These are phyloP conservation scores for Colletes latitarsis DNA, from an alignment of 1,140 invertebrate genomes.

Conservation along the genomic window DNA sequence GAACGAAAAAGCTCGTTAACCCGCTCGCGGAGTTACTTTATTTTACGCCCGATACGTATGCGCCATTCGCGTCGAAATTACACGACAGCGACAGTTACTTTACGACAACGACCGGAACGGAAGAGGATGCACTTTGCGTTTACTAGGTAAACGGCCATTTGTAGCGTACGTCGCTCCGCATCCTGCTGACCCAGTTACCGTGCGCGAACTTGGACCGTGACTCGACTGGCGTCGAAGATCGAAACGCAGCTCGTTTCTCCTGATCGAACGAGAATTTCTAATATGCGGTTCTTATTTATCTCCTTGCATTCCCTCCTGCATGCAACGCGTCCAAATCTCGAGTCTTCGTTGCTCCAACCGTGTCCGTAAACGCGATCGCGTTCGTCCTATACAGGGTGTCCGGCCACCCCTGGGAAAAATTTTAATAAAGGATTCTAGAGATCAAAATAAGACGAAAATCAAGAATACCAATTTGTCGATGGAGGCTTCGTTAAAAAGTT, in stretches of 20 bases:
- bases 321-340: too few species aligned
- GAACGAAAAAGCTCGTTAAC: background rate
- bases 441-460: too few species aligned
- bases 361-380: too few species aligned
- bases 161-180: constrained; percentile 28
- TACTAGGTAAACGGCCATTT: constrained; percentile 46
- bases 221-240: constrained; percentile 2
- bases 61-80: background rate
- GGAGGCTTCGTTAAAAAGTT: too few species aligned
- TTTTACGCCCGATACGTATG: background rate
- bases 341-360: too few species aligned
- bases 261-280: background rate
- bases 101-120: constrained; percentile 38
- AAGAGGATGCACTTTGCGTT: constrained; percentile 50
- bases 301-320: too few species aligned
- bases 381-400: too few species aligned
- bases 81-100: constrained; percentile 18
- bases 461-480: too few species aligned
- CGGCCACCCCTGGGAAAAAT: too few species aligned
- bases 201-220: constrained; percentile 44
- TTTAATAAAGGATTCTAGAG: too few species aligned
- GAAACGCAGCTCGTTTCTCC: background rate
- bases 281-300: too few species aligned
- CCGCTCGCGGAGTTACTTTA: background rate
- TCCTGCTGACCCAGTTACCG: constrained; percentile 55